These are phyloP conservation scores for Calephelis nemesis DNA, from an alignment of 1,140 invertebrate genomes.

Conservation along the genomic window DNA sequence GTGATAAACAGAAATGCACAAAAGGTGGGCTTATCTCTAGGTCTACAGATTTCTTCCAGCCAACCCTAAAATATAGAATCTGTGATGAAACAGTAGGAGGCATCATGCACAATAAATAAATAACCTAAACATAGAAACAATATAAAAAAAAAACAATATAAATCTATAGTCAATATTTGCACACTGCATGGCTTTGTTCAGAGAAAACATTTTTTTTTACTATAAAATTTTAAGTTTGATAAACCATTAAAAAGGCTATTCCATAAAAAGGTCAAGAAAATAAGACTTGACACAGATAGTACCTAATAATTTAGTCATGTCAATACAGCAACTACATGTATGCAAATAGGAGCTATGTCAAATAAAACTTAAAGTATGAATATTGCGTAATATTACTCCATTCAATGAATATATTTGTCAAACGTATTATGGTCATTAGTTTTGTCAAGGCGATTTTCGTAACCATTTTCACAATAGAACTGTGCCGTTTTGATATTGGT, in stretches of 20 bases:
- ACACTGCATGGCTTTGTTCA: no score
- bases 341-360: constrained; percentile 11
- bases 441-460: constrained; percentile 67
- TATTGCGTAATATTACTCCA: constrained; percentile 53
- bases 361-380: constrained; percentile 47
- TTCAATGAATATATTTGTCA: constrained; percentile 65
- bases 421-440: constrained; percentile 58
- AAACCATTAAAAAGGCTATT: neutral
- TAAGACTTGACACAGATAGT: constrained; percentile 11
- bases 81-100: no score
- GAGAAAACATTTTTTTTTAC: no score
- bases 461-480: constrained; percentile 32
- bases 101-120: no score
- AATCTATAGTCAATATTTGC: no score
- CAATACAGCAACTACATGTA: constrained; percentile 1
- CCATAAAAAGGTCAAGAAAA: constrained; percentile 2
- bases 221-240: no score
- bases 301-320: constrained; percentile 14
- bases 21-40: no score
- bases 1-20: no score
- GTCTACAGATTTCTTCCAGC: no score
- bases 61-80: no score
- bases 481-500: neutral
- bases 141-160: no score
- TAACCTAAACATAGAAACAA: no score